Conservation (phyloP, 1,140 invertebrate species). For the Achroia grisella region DNA sequence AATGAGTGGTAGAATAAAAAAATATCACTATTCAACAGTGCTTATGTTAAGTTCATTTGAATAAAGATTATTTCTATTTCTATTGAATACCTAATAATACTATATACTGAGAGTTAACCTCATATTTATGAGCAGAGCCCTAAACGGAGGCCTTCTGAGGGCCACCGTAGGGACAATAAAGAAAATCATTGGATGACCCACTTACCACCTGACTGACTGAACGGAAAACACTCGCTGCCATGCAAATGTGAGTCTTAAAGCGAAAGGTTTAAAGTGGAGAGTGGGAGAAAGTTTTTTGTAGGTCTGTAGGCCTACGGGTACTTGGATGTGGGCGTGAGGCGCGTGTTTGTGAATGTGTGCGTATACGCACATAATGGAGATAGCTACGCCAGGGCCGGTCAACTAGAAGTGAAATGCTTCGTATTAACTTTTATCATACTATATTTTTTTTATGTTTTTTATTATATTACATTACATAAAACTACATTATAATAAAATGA, state of each 20-base stretch:
- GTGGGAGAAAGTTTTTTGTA: slow-evolving; percentile 51
- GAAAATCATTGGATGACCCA: slow-evolving; percentile 57
- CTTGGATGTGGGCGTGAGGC: slow-evolving; percentile 34
- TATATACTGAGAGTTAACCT: slow-evolving; percentile 11
- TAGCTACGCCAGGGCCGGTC: slow-evolving; percentile 47
- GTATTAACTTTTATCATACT: slow-evolving; percentile 21
- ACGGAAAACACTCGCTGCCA: slow-evolving; percentile 1
- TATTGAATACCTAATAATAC: no score
- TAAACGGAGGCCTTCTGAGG: slow-evolving; percentile 44
- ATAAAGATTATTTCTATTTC: no score
- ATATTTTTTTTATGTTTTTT: no score
- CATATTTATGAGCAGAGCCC: slow-evolving; percentile 21
- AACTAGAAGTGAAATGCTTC: slow-evolving; percentile 59
- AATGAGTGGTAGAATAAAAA: no score
- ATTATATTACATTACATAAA: no score
- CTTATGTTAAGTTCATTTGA: no score
- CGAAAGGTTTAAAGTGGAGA: slow-evolving; percentile 9
- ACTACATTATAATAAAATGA: no score
- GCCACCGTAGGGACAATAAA: slow-evolving; percentile 46
- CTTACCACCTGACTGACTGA: slow-evolving; percentile 41
- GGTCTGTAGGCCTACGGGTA: slow-evolving; percentile 62
- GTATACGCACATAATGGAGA: slow-evolving; percentile 63
- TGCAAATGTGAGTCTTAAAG: slow-evolving; percentile 21
- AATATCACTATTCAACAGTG: no score
- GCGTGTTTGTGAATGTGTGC: slow-evolving; percentile 33